A percentile compares a stretch with the other conserved stretches of the same genome.
Conservation (phyloP, 2,797 vertebrate species). For the Sorex maritimensis region DNA sequence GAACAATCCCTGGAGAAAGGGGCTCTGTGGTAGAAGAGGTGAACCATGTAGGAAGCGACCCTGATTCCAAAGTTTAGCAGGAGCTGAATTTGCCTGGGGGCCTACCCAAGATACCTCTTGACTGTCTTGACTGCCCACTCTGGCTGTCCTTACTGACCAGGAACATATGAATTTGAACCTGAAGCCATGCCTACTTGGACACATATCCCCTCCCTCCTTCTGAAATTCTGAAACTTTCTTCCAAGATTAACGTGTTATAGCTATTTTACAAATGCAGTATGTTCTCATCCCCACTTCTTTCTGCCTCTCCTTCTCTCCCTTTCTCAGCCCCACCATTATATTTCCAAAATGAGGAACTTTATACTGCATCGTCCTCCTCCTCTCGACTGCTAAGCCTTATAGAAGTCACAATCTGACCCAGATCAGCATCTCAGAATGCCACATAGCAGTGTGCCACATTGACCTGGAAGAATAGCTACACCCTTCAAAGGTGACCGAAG, state of each 20-base stretch:
- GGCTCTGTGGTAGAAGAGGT: not conserved
- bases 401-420: not conserved
- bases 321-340: not conserved
- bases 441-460: too few species aligned
- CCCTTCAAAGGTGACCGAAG: not conserved
- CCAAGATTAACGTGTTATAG: not conserved
- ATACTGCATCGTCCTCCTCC: not conserved
- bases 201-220: not conserved
- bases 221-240: conserved; percentile 14
- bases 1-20: not conserved
- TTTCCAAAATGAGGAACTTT: not conserved
- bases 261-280: conserved; percentile 12
- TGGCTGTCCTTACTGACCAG: not conserved
- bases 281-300: not conserved
- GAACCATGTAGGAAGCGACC: not conserved
- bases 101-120: not conserved
- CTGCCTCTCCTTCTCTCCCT: not conserved
- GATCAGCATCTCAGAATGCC: not conserved
- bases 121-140: not conserved
- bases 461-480: not conserved
- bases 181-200: not conserved
- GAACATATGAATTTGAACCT: conserved; percentile 23
- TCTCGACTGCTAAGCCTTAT: not conserved
- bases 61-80: not conserved
- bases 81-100: not conserved